Evolutionary conservation across 2,888 invertebrate genomes (phyloP).

Genomic region (Pachymerium ferrugineum): DNA sequence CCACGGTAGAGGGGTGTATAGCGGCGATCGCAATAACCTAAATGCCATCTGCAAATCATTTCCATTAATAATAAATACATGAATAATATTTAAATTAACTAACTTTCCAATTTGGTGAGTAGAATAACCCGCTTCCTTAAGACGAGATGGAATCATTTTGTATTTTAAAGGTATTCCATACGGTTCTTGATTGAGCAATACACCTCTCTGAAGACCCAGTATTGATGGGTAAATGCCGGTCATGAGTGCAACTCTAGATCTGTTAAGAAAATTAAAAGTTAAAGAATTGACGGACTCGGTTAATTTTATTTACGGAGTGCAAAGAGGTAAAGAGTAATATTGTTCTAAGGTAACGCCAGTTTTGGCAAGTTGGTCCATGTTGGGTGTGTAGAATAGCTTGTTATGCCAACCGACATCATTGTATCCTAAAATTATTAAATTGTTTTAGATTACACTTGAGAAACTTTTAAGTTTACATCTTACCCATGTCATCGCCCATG

Average conservation of each 20-base stretch:
- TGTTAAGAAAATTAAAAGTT: not conserved
- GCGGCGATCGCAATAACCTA: not conserved
- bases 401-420: conserved; percentile 17
- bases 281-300: not conserved
- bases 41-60: conserved; percentile 18
- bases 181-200: not conserved
- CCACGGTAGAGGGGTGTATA: not conserved
- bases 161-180: conserved; percentile 15
- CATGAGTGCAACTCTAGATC: not conserved
- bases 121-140: not conserved
- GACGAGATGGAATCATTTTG: not conserved
- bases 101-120: conserved; percentile 27
- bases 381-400: not conserved
- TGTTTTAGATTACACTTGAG: not conserved
- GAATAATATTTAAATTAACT: not conserved
- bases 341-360: not conserved
- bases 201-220: not conserved
- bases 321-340: not conserved
- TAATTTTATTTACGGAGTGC: not conserved
- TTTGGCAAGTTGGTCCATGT: not conserved
- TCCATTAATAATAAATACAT: not conserved
- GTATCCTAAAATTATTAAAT: not conserved
- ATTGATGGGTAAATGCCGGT: not conserved
- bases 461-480: not conserved
- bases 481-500: conserved; percentile 2